These are phyloP conservation scores for Antheraea assamensis DNA, from an alignment of 2,888 invertebrate genomes.

Conservation along the genomic window DNA sequence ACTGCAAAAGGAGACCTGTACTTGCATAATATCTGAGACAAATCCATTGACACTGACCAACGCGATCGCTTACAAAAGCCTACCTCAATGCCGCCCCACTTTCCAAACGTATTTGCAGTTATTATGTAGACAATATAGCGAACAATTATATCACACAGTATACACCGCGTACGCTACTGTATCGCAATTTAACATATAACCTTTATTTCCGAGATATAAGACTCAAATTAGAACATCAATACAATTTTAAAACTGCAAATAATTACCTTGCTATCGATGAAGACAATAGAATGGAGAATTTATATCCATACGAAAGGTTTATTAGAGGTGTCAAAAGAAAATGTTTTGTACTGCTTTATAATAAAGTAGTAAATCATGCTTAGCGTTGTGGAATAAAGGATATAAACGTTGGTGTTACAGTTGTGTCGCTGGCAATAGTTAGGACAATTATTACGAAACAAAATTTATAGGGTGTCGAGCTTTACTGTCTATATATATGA, in stretches of 20 bases:
- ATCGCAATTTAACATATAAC: not conserved
- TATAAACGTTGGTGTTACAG: constrained; percentile 48
- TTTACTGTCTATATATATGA: constrained; percentile 44
- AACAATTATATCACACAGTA: constrained; percentile 47
- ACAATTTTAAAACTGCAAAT: constrained; percentile 6
- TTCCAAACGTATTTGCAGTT: constrained; percentile 67
- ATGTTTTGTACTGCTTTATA: not conserved
- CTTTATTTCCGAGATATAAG: constrained; percentile 13
- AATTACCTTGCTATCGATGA: constrained; percentile 24
- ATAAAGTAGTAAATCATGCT: constrained; percentile 37
- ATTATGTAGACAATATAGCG: constrained; percentile 67
- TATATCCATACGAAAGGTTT: constrained; percentile 14
- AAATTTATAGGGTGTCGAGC: constrained; percentile 50
- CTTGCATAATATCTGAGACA: constrained; percentile 67
- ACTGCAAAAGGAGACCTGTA: not conserved
- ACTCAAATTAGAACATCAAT: not conserved
- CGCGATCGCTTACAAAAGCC: constrained; percentile 71
- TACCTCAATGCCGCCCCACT: constrained; percentile 79
- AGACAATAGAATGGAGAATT: constrained; percentile 61
- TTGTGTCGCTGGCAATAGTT: constrained; percentile 52
- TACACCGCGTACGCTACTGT: not conserved
- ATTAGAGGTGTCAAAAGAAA: not conserved
- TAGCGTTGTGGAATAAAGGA: constrained; percentile 40
- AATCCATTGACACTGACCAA: constrained; percentile 78
- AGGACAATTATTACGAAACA: constrained; percentile 35